Evolutionary conservation across 2,888 invertebrate species (phyloP).

Genomic region (Formica aserva): DNA sequence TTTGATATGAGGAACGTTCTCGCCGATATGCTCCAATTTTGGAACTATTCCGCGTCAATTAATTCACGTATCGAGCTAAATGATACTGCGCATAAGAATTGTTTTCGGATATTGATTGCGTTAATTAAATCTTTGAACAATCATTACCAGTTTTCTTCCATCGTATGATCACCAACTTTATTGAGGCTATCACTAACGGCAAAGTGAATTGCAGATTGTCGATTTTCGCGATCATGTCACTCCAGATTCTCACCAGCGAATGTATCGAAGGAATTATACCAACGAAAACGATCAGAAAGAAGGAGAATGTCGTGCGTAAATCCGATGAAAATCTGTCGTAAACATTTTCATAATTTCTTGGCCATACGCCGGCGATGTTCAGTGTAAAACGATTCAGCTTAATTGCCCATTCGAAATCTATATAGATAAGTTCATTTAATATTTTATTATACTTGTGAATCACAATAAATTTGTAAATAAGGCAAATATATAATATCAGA

Average conservation of each 20-base stretch:
- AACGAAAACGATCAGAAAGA: conserved; percentile 24
- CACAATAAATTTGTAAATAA: not conserved
- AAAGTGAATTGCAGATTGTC: conserved; percentile 58
- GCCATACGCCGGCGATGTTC: conserved; percentile 58
- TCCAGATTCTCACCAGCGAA: conserved; percentile 55
- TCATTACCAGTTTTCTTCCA: conserved; percentile 60
- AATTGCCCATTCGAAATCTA: conserved; percentile 64
- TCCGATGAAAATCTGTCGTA: conserved; percentile 25
- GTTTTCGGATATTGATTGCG: no score
- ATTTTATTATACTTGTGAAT: no score
- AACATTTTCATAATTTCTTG: not conserved
- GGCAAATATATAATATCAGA: no score
- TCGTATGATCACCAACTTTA: conserved; percentile 56
- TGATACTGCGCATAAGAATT: no score
- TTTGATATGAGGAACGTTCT: no score
- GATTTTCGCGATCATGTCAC: conserved; percentile 47
- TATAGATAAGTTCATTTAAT: not conserved
- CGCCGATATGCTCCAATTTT: no score
- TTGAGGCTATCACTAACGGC: conserved; percentile 40
- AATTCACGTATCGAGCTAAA: no score
- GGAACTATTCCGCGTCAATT: no score
- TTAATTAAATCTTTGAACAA: not conserved
- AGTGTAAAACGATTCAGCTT: conserved; percentile 51
- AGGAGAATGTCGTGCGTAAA: no score
- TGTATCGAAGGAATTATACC: no score